Evolutionary conservation across 2,888 invertebrate genomes (phyloP).

Genomic region (Trissoscelio sp.): DNA sequence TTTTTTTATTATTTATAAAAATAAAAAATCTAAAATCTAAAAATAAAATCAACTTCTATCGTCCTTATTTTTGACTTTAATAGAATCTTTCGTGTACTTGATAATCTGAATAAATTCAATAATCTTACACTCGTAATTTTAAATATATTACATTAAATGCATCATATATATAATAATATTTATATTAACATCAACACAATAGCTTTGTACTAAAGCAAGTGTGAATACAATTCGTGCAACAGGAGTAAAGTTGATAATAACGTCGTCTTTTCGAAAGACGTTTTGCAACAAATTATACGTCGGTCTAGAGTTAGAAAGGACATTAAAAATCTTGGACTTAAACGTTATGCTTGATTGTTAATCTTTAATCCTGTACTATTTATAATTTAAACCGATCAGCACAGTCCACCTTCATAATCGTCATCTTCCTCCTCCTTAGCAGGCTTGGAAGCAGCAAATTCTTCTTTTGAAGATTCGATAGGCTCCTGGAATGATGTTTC

Average conservation of each 20-base stretch:
- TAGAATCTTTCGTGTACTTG: conserved; percentile 2
- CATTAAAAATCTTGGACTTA: conserved; percentile 54
- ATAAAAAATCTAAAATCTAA: no score
- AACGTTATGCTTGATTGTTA: conserved; percentile 22
- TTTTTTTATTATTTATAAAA: no score
- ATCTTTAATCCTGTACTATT: conserved; percentile 34
- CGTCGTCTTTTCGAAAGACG: conserved; percentile 19
- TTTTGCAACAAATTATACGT: conserved; percentile 1
- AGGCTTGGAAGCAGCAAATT: conserved; percentile 39
- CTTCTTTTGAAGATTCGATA: conserved; percentile 51
- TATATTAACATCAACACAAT: conserved; percentile 39
- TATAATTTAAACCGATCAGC: conserved; percentile 69
- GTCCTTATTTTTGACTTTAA: conserved; percentile 20
- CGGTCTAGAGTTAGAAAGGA: not conserved
- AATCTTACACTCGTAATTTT: conserved; percentile 19
- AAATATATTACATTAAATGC: conserved; percentile 44
- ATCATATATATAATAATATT: conserved; percentile 26
- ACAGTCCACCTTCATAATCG: conserved; percentile 74
- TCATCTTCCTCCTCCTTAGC: conserved; percentile 72
- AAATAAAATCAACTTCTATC: no score
- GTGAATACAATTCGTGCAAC: conserved; percentile 47
- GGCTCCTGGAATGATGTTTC: conserved; percentile 51
- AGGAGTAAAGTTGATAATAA: conserved; percentile 35
- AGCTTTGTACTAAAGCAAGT: conserved; percentile 49
- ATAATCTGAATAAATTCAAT: conserved; percentile 40